phyloP scores from a whole-genome alignment of 1,140 invertebrate species.

The Triops longicaudatus region DNA sequence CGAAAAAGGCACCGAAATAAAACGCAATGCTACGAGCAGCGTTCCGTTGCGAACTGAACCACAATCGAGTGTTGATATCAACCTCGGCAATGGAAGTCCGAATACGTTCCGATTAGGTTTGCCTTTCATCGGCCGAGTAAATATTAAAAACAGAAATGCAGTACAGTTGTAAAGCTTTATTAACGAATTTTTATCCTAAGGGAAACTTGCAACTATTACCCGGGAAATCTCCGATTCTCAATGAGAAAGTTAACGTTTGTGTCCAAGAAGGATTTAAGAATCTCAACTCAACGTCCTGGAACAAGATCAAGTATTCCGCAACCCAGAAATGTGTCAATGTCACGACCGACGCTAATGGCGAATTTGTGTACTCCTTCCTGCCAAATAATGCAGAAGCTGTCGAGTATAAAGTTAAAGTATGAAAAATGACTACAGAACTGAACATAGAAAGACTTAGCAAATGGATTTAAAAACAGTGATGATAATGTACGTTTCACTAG shows the following conservation, averaged over 20 bases:
- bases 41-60: conserved; percentile 47
- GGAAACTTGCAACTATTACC: conserved; percentile 20
- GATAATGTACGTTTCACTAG: neutral
- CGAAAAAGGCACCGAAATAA: conserved; percentile 52
- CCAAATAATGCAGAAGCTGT: conserved; percentile 28
- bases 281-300: conserved; percentile 20
- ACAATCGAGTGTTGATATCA: conserved; percentile 42
- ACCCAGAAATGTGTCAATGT: neutral
- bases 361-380: conserved; percentile 30
- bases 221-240: conserved; percentile 36
- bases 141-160: neutral
- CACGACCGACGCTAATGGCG: conserved; percentile 35
- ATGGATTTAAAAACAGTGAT: no score
- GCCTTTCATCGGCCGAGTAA: conserved; percentile 53
- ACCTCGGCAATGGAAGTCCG: conserved; percentile 35
- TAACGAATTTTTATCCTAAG: neutral
- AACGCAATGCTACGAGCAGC: conserved; percentile 50
- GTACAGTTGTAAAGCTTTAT: neutral
- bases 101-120: conserved; percentile 54
- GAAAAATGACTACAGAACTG: no score
- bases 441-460: no score
- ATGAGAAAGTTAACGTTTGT: conserved; percentile 35
- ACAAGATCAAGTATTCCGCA: neutral
- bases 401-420: conserved; percentile 30
- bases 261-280: conserved; percentile 28